Evolutionary conservation across 2,113 vertebrate species (phyloP).

Genomic region (Apteryx mantelli): DNA sequence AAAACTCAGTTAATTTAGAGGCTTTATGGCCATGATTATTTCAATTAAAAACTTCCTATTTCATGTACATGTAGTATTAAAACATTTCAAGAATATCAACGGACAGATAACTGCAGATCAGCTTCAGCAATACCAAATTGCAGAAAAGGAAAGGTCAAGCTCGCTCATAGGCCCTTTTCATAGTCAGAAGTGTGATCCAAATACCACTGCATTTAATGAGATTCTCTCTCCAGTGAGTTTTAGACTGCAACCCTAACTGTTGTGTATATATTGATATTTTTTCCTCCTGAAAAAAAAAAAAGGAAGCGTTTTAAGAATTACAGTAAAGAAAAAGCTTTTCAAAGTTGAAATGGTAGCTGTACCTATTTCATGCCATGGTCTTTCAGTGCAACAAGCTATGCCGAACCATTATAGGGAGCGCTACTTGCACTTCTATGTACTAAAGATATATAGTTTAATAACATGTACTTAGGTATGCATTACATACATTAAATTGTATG

Average conservation of each 20-base stretch:
- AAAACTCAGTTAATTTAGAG: not conserved
- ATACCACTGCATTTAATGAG: not conserved
- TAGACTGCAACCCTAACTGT: not conserved
- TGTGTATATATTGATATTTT: not conserved
- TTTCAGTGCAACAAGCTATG: not conserved
- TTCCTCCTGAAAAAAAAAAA: not conserved
- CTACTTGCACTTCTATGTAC: not conserved
- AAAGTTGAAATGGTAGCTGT: not conserved
- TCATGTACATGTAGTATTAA: not conserved
- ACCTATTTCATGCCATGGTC: not conserved
- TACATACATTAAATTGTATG: not conserved
- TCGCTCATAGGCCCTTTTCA: not conserved
- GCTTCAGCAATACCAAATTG: not conserved
- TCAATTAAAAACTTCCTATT: not conserved
- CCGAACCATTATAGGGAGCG: not conserved
- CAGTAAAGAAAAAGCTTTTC: not conserved
- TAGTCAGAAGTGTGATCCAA: not conserved
- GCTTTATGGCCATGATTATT: not conserved
- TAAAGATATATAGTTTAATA: slow-evolving; percentile 13
- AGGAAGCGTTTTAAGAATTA: not conserved
- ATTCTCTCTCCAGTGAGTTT: not conserved
- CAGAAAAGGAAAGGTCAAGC: not conserved
- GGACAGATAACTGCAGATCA: not conserved
- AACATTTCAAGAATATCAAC: not conserved
- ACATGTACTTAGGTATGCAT: not conserved